Percentiles rank a stretch among this genome's conserved stretches.
phyloP scores from a whole-genome alignment of 2,888 invertebrate species.

The Hirudinaria manillensis region DNA sequence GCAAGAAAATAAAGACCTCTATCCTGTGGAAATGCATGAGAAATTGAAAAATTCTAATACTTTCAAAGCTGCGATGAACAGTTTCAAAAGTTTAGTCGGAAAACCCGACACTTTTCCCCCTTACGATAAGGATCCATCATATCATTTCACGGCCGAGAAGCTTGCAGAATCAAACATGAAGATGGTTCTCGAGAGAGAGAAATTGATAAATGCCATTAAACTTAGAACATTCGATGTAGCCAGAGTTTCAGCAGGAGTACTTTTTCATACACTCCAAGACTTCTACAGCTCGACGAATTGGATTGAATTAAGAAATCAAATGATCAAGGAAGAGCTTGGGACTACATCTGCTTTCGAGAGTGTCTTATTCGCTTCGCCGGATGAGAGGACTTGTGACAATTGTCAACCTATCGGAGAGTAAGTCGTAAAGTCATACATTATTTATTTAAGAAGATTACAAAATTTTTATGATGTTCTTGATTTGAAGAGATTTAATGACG shows the following conservation, averaged over 20 bases:
- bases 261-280: conserved; percentile 6
- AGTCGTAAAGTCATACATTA: not conserved
- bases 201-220: not conserved
- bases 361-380: not conserved
- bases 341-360: not conserved
- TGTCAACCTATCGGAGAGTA: not conserved
- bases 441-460: not conserved
- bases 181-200: not conserved
- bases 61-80: not conserved
- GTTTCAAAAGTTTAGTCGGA: not conserved
- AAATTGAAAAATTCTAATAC: not conserved
- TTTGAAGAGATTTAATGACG: not conserved
- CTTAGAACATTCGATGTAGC: not conserved
- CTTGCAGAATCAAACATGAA: conserved; percentile 1
- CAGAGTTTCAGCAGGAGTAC: not conserved
- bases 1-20: not conserved
- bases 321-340: not conserved
- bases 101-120: not conserved
- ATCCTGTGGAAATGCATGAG: not conserved
- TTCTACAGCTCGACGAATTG: conserved; percentile 9
- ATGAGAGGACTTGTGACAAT: not conserved
- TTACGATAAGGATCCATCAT: conserved; percentile 7
- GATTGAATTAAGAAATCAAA: not conserved
- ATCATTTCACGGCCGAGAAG: not conserved
- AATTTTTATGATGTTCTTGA: not conserved